Evolutionary conservation across 2,113 vertebrate genomes (phyloP).

Genomic region (Talpa occidentalis): DNA sequence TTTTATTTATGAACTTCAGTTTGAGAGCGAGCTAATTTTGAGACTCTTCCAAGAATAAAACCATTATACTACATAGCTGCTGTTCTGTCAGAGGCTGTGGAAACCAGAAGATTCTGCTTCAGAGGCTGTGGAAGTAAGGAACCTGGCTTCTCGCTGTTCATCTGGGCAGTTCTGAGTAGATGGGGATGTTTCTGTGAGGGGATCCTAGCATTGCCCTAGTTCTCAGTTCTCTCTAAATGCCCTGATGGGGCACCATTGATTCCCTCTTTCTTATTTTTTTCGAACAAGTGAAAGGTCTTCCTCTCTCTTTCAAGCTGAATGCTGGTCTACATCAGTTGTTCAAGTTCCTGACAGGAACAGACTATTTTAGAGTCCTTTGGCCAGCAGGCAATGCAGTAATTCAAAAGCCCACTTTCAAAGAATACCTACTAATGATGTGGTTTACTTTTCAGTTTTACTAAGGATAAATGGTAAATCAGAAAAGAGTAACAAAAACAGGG

Average conservation of each 20-base stretch:
- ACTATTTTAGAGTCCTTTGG: constrained; percentile 76
- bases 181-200: neutral
- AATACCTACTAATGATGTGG: constrained; percentile 86
- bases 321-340: neutral
- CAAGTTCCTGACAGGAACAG: too few species aligned
- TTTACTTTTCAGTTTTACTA: constrained; percentile 89
- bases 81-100: constrained; percentile 86
- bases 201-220: neutral
- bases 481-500: neutral
- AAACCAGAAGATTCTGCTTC: neutral
- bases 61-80: constrained; percentile 87
- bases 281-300: neutral
- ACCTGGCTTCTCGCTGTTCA: neutral
- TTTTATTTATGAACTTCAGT: constrained; percentile 75
- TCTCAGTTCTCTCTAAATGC: neutral
- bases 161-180: neutral
- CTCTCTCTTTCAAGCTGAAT: neutral
- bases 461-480: constrained; percentile 14
- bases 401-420: constrained; percentile 44
- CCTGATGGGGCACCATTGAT: neutral
- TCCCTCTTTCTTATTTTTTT: neutral
- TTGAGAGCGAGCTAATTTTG: constrained; percentile 90
- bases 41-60: constrained; percentile 91
- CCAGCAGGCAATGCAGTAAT: constrained; percentile 78
- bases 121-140: too few species aligned